A percentile compares a stretch with the other conserved stretches of the same genome.
These are phyloP conservation scores for Florisuga fusca DNA, from an alignment of 2,797 vertebrate genomes.

Conservation along the genomic window DNA sequence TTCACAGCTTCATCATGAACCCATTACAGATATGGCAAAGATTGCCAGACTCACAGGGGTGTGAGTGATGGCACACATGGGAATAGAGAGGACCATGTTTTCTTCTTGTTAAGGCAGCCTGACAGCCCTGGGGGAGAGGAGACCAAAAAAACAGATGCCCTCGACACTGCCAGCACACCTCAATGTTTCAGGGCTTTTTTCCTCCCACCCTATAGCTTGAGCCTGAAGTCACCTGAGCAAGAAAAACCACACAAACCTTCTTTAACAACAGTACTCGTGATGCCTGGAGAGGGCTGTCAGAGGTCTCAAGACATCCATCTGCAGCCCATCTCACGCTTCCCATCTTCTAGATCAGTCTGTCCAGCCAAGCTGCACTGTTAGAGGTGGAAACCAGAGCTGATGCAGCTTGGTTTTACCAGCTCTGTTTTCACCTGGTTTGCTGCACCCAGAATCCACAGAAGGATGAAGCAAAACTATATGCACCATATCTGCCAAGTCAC, in stretches of 20 bases:
- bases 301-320: background rate
- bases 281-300: background rate
- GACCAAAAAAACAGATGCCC: background rate
- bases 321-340: too few species aligned
- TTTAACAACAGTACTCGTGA: fast-evolving
- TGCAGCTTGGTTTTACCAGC: background rate
- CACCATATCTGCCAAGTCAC: background rate
- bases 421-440: background rate
- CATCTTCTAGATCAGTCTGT: background rate
- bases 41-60: background rate
- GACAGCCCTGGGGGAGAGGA: background rate
- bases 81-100: background rate
- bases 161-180: background rate
- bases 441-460: background rate
- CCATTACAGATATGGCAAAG: background rate
- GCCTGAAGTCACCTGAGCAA: background rate
- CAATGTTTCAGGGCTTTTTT: fast-evolving
- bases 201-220: background rate
- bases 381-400: fast-evolving
- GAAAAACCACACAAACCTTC: fast-evolving
- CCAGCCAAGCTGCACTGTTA: background rate
- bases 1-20: conserved; percentile 11
- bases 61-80: background rate
- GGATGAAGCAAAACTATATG: background rate
- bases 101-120: background rate